Conservation (phyloP, 2,797 vertebrate genomes). For the Coccyzus lansbergi region DNA sequence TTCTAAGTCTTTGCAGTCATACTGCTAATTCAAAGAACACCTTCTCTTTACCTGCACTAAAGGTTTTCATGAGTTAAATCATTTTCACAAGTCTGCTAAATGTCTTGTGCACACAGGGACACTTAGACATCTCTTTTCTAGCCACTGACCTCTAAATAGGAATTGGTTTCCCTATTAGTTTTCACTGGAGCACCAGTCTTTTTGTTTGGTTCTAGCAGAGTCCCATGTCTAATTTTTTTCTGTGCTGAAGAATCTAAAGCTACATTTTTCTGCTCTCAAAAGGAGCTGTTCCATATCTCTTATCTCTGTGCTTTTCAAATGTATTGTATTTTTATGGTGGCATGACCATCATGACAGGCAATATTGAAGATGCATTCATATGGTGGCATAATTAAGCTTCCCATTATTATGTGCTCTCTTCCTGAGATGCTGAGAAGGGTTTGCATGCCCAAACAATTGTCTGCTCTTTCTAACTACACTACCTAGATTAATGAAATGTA, state of each 20-base stretch:
- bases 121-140: neutral
- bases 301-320: neutral
- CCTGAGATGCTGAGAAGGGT: neutral
- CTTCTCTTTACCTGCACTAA: neutral
- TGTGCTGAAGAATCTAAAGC: neutral
- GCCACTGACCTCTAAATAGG: neutral
- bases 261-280: neutral
- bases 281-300: neutral
- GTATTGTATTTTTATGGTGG: neutral
- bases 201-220: neutral
- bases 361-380: neutral
- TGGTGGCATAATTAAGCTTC: neutral
- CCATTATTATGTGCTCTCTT: neutral
- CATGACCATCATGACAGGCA: neutral
- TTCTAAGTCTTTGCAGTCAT: neutral
- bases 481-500: neutral
- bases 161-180: neutral
- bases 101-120: neutral
- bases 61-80: neutral
- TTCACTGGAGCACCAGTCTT: neutral
- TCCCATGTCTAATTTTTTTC: neutral
- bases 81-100: neutral
- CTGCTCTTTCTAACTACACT: neutral
- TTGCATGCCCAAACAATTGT: neutral
- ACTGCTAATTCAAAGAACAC: neutral